Base-by-base conservation (phyloP, 1,140 invertebrate species). In the Paramacrobiotus metropolitanus region DNA sequence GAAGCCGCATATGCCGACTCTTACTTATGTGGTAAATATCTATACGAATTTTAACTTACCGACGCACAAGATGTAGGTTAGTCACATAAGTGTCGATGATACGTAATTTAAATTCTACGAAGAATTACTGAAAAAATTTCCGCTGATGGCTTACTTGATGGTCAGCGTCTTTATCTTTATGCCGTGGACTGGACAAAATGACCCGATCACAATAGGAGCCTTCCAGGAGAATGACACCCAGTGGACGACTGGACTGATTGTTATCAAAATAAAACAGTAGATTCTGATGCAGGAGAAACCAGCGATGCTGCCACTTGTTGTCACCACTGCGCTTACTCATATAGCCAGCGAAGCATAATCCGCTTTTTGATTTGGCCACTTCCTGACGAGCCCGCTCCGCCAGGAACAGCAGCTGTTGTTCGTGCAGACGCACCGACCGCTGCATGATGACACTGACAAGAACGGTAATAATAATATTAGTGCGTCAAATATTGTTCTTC, bases 231-330 rank as follows among this genome's bases (percentile, higher is more conserved):
- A 90, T 77, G 1, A 91, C 81, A 0, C 87, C 88, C 1, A 83
- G 85, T 0, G 86, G 87, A 44, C 84, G 76, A 18, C 77, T 77
- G 65, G 79, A 81, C 63, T 76, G 76, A 2, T 69, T 65, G 60
- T 79, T 82, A 66, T 93, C 89, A 70, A 86, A 92, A 73, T 91
- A 91, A 73, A 91, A 91, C 62, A 92, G 74, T 62, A 91, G 70
- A 75, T 92, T 93, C 80, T 92, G 88, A 71, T 91, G 92, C 1
- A 93, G 78, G 28, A 87, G 79, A 71, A 92, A 92, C 81, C 85
- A 92, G 31, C 87, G 74, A 44, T 84, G 75, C 71, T 90, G 87
- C 88, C 88, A 93, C 73, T 88, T 89, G 61, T 79, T 81, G 63
- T 79, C 84, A 70, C 90, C 87, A 1, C 84, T 86, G 62, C 84